Conservation (phyloP, 2,113 vertebrate genomes). For the Salvator merianae region DNA sequence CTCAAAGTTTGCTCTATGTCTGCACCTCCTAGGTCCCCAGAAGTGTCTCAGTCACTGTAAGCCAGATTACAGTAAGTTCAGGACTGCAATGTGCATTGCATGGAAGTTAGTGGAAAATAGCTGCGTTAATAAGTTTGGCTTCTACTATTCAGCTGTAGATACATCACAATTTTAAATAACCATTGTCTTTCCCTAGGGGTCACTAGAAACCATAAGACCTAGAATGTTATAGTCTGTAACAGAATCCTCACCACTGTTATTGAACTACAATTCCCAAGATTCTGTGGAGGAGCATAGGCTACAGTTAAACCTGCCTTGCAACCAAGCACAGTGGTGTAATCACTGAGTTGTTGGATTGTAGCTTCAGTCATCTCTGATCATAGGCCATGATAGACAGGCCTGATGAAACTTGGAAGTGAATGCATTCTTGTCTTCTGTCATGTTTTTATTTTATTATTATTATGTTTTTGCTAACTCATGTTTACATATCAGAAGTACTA, state of each 20-base stretch:
- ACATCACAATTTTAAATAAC: not conserved
- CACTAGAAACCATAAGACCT: not conserved
- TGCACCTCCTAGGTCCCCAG: not conserved
- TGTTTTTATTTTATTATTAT: too few species aligned
- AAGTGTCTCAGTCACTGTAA: not conserved
- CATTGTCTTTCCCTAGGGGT: not conserved
- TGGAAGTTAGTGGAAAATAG: not conserved
- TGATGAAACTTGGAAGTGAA: not conserved
- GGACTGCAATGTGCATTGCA: not conserved
- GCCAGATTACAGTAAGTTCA: not conserved
- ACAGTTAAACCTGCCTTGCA: not conserved
- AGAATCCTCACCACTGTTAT: not conserved
- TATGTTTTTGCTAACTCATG: too few species aligned
- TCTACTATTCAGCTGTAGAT: not conserved
- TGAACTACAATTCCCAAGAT: not conserved
- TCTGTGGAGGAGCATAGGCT: not conserved
- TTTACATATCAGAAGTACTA: too few species aligned
- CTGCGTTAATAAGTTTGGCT: not conserved
- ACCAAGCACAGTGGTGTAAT: too few species aligned
- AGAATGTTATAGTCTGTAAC: too few species aligned
- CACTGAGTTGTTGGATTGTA: not conserved
- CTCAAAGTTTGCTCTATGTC: not conserved
- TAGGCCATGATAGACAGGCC: not conserved
- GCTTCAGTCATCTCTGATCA: not conserved
- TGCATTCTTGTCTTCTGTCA: not conserved